Evolutionary conservation across 2,113 vertebrate species (phyloP).

Genomic region (Alligator mississippiensis): DNA sequence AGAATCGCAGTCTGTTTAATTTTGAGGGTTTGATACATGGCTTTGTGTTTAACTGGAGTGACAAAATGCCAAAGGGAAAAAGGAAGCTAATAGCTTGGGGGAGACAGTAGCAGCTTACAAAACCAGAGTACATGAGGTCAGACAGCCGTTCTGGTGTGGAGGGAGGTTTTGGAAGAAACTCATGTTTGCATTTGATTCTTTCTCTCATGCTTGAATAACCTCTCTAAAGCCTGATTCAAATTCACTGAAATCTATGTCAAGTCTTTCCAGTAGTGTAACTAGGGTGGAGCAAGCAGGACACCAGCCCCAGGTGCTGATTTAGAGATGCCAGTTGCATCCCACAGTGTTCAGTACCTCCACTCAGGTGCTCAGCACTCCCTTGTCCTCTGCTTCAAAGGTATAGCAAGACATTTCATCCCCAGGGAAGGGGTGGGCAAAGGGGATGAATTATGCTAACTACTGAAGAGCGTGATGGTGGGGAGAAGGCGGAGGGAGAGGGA

Average conservation of each 20-base stretch:
- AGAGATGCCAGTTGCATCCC: too few species aligned
- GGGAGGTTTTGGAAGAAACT: background rate
- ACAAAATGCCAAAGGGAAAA: conserved; percentile 24
- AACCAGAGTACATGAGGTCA: background rate
- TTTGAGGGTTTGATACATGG: conserved; percentile 1
- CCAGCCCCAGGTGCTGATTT: too few species aligned
- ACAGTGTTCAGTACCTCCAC: too few species aligned
- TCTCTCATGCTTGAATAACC: background rate
- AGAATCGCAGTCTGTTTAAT: background rate
- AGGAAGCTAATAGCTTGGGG: background rate
- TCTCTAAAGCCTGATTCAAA: background rate
- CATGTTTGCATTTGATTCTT: background rate
- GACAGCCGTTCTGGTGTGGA: background rate
- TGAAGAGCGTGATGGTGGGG: too few species aligned
- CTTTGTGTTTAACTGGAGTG: background rate
- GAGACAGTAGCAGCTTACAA: conserved; percentile 19
- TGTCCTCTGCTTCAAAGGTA: too few species aligned
- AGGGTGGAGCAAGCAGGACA: too few species aligned
- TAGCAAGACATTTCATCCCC: too few species aligned
- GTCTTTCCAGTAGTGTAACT: too few species aligned
- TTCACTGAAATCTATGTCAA: background rate
- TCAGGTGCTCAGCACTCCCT: too few species aligned
- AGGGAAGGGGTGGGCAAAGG: too few species aligned
- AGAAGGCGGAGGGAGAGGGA: too few species aligned
- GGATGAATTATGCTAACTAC: too few species aligned